Evolutionary conservation across 2,888 invertebrate genomes (phyloP), one percentile per base, ranked within the genome.

Genomic region (Mimumesa dahlbomi): DNA sequence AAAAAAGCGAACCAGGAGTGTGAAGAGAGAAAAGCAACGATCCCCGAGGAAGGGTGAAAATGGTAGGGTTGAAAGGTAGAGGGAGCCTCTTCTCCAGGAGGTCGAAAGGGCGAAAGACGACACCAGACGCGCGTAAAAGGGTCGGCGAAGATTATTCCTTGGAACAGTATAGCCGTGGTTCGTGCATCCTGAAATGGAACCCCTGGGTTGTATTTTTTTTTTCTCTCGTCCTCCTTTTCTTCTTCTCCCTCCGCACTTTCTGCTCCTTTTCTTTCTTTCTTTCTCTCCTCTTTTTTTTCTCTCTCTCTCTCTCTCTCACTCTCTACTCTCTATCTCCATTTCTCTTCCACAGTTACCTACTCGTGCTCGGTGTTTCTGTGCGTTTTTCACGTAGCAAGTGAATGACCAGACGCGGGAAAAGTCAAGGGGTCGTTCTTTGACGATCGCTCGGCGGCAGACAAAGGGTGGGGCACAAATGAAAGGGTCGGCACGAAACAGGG

Each of bases 61-160:
- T 11, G 54, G 31, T 49, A 22, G 42, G 48, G 57, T 52, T 57
- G 62, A 48, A 52, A 42, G 50, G 45, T 38, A 54, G 46, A 57
- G 57, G 50, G 42, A 52, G 62, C 63, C 46, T 58, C 49, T 31
- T 49, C 62, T 67, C 48, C 43, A 49, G 58, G 49, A 52, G 67
- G 49, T 48, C 57, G 65, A 69, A 68, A 72, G 64, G 56, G 65
- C 62, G 48, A 72, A 73, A 69, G 59, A 66, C 63, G 77, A 73
- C 71, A 67, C 67, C 61, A 77, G 58, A 63, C 61, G 72, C 46
- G 54, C 59, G 73, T 57, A 80, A 80, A 76, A 75, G 72, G 65
- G 61, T 74, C 69, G 70, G 34, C 59, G 77, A 73, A 82, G 77
- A 78, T 84, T 79, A 83, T 82, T 84, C 53, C 66, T 49, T 45